Evolutionary conservation across 2,113 vertebrate genomes (phyloP), one percentile per base, ranked within the genome.

Genomic region (Oenanthe oenanthe): DNA sequence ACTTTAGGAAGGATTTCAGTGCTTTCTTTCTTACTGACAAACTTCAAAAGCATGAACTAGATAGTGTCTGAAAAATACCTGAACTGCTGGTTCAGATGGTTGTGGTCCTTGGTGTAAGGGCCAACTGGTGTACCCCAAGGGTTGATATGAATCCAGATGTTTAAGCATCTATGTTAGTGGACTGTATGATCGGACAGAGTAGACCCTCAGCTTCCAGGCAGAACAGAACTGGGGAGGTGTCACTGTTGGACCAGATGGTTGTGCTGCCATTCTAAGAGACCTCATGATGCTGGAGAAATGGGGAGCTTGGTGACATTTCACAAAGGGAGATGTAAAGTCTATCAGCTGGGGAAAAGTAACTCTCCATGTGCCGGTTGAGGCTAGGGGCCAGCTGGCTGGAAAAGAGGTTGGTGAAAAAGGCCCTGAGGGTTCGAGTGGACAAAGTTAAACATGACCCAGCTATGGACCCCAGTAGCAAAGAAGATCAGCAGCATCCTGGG

Each of bases 301-400:
- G 20, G 58, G 21, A 43, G 26, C 31, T 50, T 28, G 0, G 2
- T 72, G 75, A 31, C 31, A 26, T 57, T 50, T 57, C 21, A 43
- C 43, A 28, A 32, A 43, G 43, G 36, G 12, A 65, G 43, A 22
- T 72, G 31, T 31, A 20, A 48, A 56, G 11, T 73, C 12, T 57
- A 0, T 50, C 32, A 72, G 10, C 20, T 79, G 57, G 57, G 48
- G 57, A 21, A 48, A 56, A 56, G 17, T 28, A 74, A 47, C 29
- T 47, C 15, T 56, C 29, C 2, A 0, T 54, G 38, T 54, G 31
- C 71, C 1, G 0, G 19, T 54, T 54, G n/a, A 62, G 29, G 31
- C 42, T 57, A 7, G 34, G 11, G 17, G 17, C 28, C 50, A 57
- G 58, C 42, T 48, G 43, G 21, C 42, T 72, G 36, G 38, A 32